These are phyloP conservation scores for Leucophora obtusa DNA, from an alignment of 2,888 invertebrate species.

Conservation along the genomic window DNA sequence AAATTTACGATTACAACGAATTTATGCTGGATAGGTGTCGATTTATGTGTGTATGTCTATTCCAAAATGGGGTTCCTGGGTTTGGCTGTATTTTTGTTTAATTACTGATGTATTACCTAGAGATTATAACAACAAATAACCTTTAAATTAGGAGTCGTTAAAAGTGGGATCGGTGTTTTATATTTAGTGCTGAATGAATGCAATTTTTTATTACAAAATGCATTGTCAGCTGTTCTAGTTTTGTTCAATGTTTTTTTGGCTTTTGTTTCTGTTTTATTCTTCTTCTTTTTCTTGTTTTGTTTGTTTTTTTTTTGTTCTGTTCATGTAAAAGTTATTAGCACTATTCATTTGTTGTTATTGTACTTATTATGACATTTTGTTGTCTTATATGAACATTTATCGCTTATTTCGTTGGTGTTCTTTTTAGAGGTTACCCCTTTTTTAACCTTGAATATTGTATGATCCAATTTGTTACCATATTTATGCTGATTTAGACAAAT, in stretches of 20 bases:
- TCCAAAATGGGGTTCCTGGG: too few relatives aligned
- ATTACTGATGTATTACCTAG: too few relatives aligned
- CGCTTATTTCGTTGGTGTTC: slow-evolving; percentile 6
- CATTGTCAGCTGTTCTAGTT: slow-evolving; percentile 63
- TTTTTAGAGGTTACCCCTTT: slow-evolving; percentile 60
- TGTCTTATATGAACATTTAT: slow-evolving; percentile 13
- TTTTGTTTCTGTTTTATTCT: slow-evolving; percentile 28
- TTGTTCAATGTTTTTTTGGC: slow-evolving; percentile 52
- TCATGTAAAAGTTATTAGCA: slow-evolving; percentile 49
- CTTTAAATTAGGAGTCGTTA: too few relatives aligned
- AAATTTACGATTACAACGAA: too few relatives aligned
- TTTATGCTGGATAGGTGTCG: too few relatives aligned
- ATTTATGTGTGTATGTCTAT: too few relatives aligned
- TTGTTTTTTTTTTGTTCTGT: slow-evolving; percentile 17
- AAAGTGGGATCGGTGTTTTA: too few relatives aligned
- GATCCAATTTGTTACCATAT: slow-evolving; percentile 63
- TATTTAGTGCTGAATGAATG: background rate
- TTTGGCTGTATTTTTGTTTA: too few relatives aligned
- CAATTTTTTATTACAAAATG: slow-evolving; percentile 14
- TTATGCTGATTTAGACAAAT: slow-evolving; percentile 55
- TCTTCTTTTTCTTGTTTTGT: slow-evolving; percentile 16
- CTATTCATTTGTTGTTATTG: slow-evolving; percentile 23
- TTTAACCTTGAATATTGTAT: slow-evolving; percentile 64
- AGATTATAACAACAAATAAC: too few relatives aligned
- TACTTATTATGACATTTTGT: slow-evolving; percentile 25